Evolutionary conservation across 2,113 vertebrate genomes (phyloP).

Genomic region (Thunnus thynnus): DNA sequence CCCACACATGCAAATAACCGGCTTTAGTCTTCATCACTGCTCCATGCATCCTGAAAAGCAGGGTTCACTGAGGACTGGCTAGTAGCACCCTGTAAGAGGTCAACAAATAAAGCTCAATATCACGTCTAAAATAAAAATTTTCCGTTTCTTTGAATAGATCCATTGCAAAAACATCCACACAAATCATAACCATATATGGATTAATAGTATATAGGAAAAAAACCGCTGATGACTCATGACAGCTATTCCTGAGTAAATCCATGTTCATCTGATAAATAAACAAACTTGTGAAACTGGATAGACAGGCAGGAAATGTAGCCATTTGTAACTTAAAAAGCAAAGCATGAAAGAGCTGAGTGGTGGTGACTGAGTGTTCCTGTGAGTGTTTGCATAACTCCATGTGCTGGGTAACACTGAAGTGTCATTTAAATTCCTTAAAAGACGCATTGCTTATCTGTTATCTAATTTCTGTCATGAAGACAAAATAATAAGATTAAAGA

Average conservation of each 20-base stretch:
- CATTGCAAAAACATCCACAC: neutral
- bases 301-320: neutral
- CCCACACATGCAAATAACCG: conserved; percentile 19
- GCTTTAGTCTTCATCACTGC: conserved; percentile 92
- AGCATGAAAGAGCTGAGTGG: neutral
- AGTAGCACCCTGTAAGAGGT: conserved; percentile 76
- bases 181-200: neutral
- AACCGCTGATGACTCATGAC: neutral
- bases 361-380: neutral
- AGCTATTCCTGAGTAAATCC: neutral
- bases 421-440: conserved; percentile 35
- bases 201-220: neutral
- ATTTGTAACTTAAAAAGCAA: conserved; percentile 12
- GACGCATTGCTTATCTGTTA: neutral
- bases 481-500: neutral
- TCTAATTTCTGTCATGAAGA: neutral
- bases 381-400: neutral
- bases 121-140: neutral
- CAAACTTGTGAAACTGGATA: neutral
- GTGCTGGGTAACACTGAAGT: neutral
- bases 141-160: neutral
- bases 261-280: neutral
- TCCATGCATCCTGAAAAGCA: conserved; percentile 95
- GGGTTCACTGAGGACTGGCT: conserved; percentile 82
- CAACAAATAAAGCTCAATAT: conserved; percentile 48